Percentiles rank a stretch among this genome's conserved stretches.
Evolutionary conservation across 2,797 vertebrate genomes (phyloP).

Genomic region (Melanotaenia boesemani): DNA sequence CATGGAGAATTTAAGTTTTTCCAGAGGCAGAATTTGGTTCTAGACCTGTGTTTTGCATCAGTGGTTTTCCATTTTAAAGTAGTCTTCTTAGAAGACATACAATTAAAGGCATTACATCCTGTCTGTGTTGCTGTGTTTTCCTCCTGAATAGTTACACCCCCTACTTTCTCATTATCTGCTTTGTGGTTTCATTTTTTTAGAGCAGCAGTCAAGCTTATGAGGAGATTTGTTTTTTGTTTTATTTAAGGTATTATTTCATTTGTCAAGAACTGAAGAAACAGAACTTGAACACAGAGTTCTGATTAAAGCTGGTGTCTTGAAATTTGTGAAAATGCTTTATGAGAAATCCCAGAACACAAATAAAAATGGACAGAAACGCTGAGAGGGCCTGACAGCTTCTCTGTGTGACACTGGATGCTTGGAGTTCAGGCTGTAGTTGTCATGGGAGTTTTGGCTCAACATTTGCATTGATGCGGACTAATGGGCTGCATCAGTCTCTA

Average conservation of each 20-base stretch:
- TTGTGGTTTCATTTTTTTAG: not conserved
- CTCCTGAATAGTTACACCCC: not conserved
- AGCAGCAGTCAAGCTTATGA: too few species aligned
- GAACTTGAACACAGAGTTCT: slow-evolving; percentile 2
- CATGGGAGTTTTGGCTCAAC: slow-evolving; percentile 71
- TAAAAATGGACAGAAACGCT: slow-evolving; percentile 26
- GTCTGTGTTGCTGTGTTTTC: not conserved
- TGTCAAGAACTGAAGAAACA: slow-evolving; percentile 9
- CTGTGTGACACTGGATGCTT: slow-evolving; percentile 67
- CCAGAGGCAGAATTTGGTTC: not conserved
- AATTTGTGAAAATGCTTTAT: slow-evolving; percentile 31
- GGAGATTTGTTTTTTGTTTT: too few species aligned
- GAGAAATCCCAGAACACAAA: slow-evolving; percentile 28
- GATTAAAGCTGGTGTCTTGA: slow-evolving; percentile 27
- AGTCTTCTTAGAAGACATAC: too few species aligned
- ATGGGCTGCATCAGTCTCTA: slow-evolving; percentile 57
- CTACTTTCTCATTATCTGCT: not conserved
- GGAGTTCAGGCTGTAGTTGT: slow-evolving; percentile 67
- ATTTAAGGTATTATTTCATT: not conserved
- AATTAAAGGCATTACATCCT: too few species aligned
- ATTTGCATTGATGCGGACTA: slow-evolving; percentile 66
- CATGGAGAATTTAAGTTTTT: not conserved
- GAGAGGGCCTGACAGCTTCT: slow-evolving; percentile 32
- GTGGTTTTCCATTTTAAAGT: not conserved
- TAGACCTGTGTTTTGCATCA: not conserved